phyloP scores from a whole-genome alignment of 2,113 vertebrate genomes.

The Pitta sordida region DNA sequence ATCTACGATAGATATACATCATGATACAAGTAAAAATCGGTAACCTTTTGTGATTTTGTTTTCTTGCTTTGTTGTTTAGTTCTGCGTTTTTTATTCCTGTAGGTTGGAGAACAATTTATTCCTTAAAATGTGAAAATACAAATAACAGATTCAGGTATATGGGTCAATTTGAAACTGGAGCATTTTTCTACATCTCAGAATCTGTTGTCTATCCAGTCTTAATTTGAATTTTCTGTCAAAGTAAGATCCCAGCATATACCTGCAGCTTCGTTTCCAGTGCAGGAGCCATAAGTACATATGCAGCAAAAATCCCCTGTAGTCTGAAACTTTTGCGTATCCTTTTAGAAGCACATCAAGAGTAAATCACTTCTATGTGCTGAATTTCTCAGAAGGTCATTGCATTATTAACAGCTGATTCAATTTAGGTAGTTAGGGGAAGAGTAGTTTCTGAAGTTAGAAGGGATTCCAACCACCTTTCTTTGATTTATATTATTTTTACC shows the following conservation, averaged over 20 bases:
- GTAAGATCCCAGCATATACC: not conserved
- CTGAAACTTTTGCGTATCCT: not conserved
- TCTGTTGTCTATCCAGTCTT: not conserved
- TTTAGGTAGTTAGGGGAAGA: slow-evolving; percentile 33
- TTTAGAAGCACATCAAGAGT: not conserved
- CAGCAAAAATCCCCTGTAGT: not conserved
- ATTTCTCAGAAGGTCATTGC: not conserved
- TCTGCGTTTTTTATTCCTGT: not conserved
- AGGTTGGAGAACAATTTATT: not conserved
- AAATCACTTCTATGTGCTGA: slow-evolving; percentile 33
- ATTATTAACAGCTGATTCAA: slow-evolving; percentile 50
- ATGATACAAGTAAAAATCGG: not conserved
- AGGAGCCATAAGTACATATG: not conserved
- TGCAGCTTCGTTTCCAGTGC: not conserved
- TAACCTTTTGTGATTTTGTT: not conserved
- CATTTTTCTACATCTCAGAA: not conserved
- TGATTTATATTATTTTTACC: slow-evolving; percentile 19
- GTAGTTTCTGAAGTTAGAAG: slow-evolving; percentile 22
- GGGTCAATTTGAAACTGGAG: not conserved
- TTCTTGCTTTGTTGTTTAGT: not conserved
- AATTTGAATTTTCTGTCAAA: not conserved
- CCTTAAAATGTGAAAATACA: not conserved
- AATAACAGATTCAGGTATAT: not conserved
- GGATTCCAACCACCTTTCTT: slow-evolving; percentile 21
- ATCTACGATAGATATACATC: not conserved